phyloP scores from a whole-genome alignment of 2,113 vertebrate genomes.

The Rana temporaria region DNA sequence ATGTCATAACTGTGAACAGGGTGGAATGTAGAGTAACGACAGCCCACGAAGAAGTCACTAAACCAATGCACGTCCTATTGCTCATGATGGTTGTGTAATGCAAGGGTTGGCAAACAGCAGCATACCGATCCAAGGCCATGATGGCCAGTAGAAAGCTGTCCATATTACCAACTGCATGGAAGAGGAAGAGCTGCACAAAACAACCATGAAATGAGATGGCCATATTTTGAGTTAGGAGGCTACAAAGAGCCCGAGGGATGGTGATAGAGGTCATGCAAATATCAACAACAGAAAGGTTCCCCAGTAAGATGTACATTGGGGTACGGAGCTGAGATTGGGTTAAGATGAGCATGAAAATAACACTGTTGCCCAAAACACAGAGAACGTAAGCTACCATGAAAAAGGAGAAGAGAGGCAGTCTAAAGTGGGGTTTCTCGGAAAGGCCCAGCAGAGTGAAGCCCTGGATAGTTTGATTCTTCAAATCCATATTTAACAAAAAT shows the following conservation, averaged over 20 bases:
- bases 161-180: constrained; percentile 37
- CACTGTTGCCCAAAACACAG: constrained; percentile 14
- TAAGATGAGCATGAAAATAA: constrained; percentile 2
- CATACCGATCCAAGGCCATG: constrained; percentile 45
- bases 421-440: constrained; percentile 28
- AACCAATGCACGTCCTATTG: not conserved
- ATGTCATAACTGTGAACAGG: constrained; percentile 19
- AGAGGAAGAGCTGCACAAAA: constrained; percentile 29
- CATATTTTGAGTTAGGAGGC: not conserved
- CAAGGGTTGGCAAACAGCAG: constrained; percentile 38
- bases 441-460: constrained; percentile 32
- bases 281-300: constrained; percentile 35
- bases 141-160: constrained; percentile 40
- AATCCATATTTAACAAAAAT: not conserved
- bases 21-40: constrained; percentile 12
- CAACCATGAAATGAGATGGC: constrained; percentile 35
- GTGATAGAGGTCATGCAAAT: constrained; percentile 18
- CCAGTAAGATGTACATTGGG: constrained; percentile 38
- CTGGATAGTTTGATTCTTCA: not conserved
- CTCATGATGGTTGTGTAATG: constrained; percentile 34
- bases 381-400: constrained; percentile 20
- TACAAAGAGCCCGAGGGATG: constrained; percentile 1
- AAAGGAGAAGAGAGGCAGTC: constrained; percentile 26
- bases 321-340: constrained; percentile 19
- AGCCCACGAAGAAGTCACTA: not conserved